Conservation (phyloP, 2,888 invertebrate species). For the Sesia apiformis region DNA sequence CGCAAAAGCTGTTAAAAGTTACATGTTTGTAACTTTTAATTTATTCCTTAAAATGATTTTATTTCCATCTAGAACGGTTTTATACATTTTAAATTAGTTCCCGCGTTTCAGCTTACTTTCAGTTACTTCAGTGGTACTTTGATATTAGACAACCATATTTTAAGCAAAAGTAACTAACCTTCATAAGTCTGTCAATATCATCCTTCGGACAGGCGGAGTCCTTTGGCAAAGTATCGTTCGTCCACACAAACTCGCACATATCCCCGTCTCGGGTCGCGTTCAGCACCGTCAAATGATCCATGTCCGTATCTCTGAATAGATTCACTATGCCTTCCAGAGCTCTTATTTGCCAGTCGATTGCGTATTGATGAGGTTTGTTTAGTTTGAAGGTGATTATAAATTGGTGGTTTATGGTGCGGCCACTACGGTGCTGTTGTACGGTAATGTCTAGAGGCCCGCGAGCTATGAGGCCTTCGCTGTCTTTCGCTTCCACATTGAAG, state of each 20-base stretch:
- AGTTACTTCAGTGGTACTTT: too few species aligned
- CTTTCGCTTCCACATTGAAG: slow-evolving; percentile 86
- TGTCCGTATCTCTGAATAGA: slow-evolving; percentile 75
- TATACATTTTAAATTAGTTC: too few species aligned
- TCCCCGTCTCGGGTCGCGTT: slow-evolving; percentile 75
- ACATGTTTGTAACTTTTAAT: too few species aligned
- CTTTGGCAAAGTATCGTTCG: slow-evolving; percentile 88
- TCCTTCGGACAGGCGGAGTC: slow-evolving; percentile 83
- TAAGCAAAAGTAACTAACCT: slow-evolving; percentile 51
- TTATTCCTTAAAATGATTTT: too few species aligned
- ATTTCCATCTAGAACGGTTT: too few species aligned
- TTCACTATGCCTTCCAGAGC: slow-evolving; percentile 74
- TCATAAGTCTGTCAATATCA: slow-evolving; percentile 80
- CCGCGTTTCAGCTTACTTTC: too few species aligned
- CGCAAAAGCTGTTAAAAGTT: too few species aligned
- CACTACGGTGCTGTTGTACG: slow-evolving; percentile 87
- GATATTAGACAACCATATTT: too few species aligned
- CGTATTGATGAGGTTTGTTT: slow-evolving; percentile 68
- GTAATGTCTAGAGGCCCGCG: slow-evolving; percentile 84
- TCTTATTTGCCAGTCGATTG: slow-evolving; percentile 85
- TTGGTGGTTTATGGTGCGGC: slow-evolving; percentile 87
- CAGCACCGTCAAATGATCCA: slow-evolving; percentile 81
- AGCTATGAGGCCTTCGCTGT: slow-evolving; percentile 82
- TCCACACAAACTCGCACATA: slow-evolving; percentile 84
- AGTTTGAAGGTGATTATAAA: slow-evolving; percentile 79